A percentile compares a stretch with the other conserved stretches of the same genome.
Conservation (phyloP, 2,113 vertebrate genomes). For the Cynocephalus volans region DNA sequence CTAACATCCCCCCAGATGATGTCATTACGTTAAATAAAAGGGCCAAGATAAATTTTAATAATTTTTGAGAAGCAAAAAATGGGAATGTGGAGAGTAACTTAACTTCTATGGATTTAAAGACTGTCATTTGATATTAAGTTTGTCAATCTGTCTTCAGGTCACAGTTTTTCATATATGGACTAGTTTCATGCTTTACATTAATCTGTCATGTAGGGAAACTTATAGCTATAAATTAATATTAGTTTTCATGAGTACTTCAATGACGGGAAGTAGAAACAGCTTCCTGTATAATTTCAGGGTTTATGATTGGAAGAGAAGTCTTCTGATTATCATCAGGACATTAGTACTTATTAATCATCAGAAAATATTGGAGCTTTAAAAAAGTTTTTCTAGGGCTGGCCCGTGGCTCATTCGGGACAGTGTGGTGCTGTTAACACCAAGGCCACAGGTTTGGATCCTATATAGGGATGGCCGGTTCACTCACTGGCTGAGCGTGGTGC, state of each 20-base stretch:
- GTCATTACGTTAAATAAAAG: not conserved
- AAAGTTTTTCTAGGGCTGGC: too few relatives aligned
- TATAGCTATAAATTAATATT: not conserved
- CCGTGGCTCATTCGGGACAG: too few relatives aligned
- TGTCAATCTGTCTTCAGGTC: not conserved
- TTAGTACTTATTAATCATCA: not conserved
- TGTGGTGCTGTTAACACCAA: too few relatives aligned
- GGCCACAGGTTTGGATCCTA: too few relatives aligned
- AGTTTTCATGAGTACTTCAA: constrained; percentile 5
- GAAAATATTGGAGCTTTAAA: not conserved
- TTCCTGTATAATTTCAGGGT: not conserved
- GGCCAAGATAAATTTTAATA: not conserved
- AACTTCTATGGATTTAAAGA: constrained; percentile 36
- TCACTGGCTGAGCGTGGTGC: too few relatives aligned
- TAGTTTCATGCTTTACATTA: not conserved
- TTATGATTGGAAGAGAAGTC: not conserved
- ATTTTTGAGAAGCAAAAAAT: constrained; percentile 43
- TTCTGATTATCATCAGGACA: not conserved
- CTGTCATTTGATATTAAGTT: not conserved
- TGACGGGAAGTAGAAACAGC: not conserved
- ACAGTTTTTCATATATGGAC: not conserved
- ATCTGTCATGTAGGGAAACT: not conserved
- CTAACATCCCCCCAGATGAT: not conserved
- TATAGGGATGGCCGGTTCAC: too few relatives aligned
- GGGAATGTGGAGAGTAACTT: not conserved